A percentile compares a stretch with the other conserved stretches of the same genome.
Evolutionary conservation across 2,113 vertebrate genomes (phyloP).

Genomic region (zebrafish (Danio rerio)): GRCz12tu NC_133177.1:12685001-12685500

Average conservation of each 20-base stretch:
- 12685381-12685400: background rate
- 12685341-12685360: background rate
- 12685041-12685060: too few species aligned
- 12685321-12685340: background rate
- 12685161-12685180: background rate
- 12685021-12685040: too few species aligned
- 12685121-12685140: background rate
- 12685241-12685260: slow-evolving; percentile 72
- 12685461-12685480: slow-evolving; percentile 85
- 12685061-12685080: background rate
- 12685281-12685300: background rate
- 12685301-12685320: background rate
- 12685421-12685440: slow-evolving; percentile 87
- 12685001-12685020: too few species aligned
- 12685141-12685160: background rate
- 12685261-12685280: background rate
- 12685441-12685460: slow-evolving; percentile 87
- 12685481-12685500: slow-evolving; percentile 88
- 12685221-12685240: slow-evolving; percentile 51
- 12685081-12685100: background rate
- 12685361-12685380: background rate
- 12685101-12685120: background rate
- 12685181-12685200: slow-evolving; percentile 14
- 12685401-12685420: slow-evolving; percentile 74
- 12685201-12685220: slow-evolving; percentile 74